These are phyloP conservation scores for Oreochromis aureus DNA, from an alignment of 2,113 vertebrate species.

Conservation along the genomic window DNA sequence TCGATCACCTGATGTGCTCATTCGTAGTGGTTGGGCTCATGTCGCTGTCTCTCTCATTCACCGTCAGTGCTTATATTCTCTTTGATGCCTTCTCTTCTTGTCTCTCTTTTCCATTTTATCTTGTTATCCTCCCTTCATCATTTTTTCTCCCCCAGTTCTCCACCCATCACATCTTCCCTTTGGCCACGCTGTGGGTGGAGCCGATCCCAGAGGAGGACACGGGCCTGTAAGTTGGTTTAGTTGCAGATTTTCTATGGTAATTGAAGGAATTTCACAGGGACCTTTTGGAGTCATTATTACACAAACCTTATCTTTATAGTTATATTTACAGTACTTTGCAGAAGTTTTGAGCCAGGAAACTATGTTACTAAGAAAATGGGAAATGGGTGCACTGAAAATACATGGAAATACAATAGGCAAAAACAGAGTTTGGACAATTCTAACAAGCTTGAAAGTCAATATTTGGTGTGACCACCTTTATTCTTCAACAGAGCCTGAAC, in stretches of 20 bases:
- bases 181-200: slow-evolving; percentile 94
- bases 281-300: not conserved
- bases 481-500: too few species aligned
- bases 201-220: slow-evolving; percentile 86
- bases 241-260: not conserved
- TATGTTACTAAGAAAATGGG: not conserved
- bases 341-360: not conserved
- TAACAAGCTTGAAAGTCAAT: not conserved
- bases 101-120: not conserved
- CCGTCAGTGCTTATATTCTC: not conserved
- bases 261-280: not conserved
- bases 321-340: not conserved
- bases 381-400: not conserved
- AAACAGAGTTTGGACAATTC: not conserved
- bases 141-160: slow-evolving; percentile 81
- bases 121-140: not conserved
- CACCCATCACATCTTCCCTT: slow-evolving; percentile 92
- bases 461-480: not conserved
- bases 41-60: not conserved
- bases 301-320: not conserved
- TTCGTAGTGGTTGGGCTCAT: not conserved
- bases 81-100: not conserved
- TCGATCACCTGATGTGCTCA: not conserved
- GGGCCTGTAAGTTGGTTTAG: slow-evolving; percentile 30
- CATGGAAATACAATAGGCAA: not conserved